Evolutionary conservation across 2,113 vertebrate species (phyloP).

Genomic region (Rallus limicola): DNA sequence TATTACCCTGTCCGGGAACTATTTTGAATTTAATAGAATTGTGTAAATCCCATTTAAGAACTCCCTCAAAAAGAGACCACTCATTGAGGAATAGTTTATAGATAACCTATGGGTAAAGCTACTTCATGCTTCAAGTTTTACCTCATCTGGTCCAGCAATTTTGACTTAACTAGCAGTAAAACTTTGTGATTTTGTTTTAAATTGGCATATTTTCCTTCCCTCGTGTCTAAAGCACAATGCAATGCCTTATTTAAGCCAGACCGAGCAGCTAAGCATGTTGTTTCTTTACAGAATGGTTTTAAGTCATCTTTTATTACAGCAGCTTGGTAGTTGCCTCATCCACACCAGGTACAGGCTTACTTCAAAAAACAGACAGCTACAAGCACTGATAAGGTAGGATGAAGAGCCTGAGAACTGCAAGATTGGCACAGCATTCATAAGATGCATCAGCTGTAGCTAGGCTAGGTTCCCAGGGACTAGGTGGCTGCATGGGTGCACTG

Average conservation of each 20-base stretch:
- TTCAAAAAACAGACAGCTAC: background rate
- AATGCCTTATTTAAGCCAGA: background rate
- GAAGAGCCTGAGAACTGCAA: background rate
- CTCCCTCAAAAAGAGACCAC: background rate
- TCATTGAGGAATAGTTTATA: background rate
- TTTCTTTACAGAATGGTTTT: background rate
- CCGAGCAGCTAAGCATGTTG: background rate
- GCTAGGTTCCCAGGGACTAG: background rate
- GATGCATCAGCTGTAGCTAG: background rate
- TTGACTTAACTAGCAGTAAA: background rate
- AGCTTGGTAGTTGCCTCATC: background rate
- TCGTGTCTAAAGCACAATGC: background rate
- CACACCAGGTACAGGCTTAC: background rate
- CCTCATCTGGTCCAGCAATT: background rate
- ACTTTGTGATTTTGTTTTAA: slow-evolving; percentile 22
- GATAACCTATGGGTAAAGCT: background rate
- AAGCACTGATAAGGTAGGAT: background rate
- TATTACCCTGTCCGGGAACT: background rate
- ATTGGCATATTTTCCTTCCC: background rate
- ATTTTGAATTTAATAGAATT: background rate
- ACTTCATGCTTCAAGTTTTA: background rate
- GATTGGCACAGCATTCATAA: background rate
- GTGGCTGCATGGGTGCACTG: background rate
- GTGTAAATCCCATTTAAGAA: background rate
- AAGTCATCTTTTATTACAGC: background rate